Conservation (phyloP, 1,140 invertebrate genomes). For the Drosophila tani region DNA sequence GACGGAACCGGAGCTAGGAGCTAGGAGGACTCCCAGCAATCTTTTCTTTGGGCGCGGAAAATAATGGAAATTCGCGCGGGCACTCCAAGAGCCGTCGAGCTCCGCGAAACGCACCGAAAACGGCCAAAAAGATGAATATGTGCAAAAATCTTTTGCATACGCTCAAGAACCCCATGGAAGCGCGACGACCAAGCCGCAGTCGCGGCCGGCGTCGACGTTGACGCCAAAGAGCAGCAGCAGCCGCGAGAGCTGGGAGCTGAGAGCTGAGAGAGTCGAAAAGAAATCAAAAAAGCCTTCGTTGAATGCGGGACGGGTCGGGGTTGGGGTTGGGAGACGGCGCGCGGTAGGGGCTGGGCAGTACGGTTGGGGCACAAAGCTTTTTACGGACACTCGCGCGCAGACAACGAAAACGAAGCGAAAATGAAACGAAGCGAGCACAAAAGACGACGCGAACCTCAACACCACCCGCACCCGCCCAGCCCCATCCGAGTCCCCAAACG, state of each 20-base stretch:
- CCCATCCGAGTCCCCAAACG: conserved; percentile 12
- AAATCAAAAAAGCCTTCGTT: conserved; percentile 37
- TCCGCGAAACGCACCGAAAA: conserved; percentile 85
- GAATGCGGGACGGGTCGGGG: background rate
- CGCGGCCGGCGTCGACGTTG: conserved; percentile 40
- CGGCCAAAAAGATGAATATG: conserved; percentile 85
- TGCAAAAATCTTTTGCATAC: conserved; percentile 85
- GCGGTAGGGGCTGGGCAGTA: conserved; percentile 40
- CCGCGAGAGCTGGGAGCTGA: conserved; percentile 29
- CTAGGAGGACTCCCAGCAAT: conserved; percentile 1
- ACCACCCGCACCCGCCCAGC: conserved; percentile 16
- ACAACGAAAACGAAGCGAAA: conserved; percentile 66
- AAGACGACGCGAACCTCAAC: conserved; percentile 59
- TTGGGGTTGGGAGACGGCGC: background rate
- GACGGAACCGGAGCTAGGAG: conserved; percentile 9
- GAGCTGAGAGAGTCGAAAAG: conserved; percentile 51
- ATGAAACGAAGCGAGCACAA: conserved; percentile 66
- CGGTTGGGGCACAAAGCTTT: conserved; percentile 65
- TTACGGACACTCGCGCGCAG: conserved; percentile 70
- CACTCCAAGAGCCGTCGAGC: conserved; percentile 55
- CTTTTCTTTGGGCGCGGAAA: conserved; percentile 72
- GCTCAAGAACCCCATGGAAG: conserved; percentile 84
- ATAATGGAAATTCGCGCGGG: conserved; percentile 61
- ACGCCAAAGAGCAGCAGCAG: conserved; percentile 32
- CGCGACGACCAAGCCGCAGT: conserved; percentile 50